A percentile compares a stretch with the other conserved stretches of the same genome.
Evolutionary conservation across 1,140 invertebrate species (phyloP).

Genomic region (Leptinotarsa texana): DNA sequence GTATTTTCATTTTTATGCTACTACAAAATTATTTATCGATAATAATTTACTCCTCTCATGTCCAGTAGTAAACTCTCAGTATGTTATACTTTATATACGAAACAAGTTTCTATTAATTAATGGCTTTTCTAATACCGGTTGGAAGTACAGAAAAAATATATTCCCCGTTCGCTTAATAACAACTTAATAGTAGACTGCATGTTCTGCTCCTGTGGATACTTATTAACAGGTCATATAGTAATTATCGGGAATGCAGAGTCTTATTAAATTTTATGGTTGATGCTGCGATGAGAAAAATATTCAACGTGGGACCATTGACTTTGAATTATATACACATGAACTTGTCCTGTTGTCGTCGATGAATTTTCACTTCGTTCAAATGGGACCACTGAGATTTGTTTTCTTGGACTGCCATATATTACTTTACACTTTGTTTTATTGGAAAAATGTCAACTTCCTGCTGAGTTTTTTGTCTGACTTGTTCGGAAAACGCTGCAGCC

Average conservation of each 20-base stretch:
- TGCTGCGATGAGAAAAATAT: not conserved
- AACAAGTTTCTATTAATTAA: conserved; percentile 27
- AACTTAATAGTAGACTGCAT: conserved; percentile 25
- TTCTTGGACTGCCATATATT: no score
- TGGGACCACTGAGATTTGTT: no score
- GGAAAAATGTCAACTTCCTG: no score
- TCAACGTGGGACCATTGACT: not conserved
- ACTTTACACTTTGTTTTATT: no score
- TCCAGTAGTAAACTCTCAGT: conserved; percentile 16
- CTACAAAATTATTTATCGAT: conserved; percentile 1
- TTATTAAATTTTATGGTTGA: conserved; percentile 13
- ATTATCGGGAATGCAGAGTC: conserved; percentile 18
- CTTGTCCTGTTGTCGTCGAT: no score
- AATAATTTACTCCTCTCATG: conserved; percentile 19
- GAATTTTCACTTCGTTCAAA: no score
- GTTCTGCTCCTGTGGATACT: conserved; percentile 22
- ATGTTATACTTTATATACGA: conserved; percentile 23
- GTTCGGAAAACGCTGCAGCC: no score
- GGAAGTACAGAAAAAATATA: conserved; percentile 15
- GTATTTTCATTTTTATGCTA: not conserved
- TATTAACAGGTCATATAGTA: conserved; percentile 25
- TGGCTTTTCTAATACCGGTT: conserved; percentile 27
- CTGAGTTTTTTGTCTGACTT: no score
- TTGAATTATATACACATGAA: not conserved
- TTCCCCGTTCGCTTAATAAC: conserved; percentile 15